Base-by-base conservation (phyloP, 2,113 vertebrate species). In the Fregata magnificens region DNA sequence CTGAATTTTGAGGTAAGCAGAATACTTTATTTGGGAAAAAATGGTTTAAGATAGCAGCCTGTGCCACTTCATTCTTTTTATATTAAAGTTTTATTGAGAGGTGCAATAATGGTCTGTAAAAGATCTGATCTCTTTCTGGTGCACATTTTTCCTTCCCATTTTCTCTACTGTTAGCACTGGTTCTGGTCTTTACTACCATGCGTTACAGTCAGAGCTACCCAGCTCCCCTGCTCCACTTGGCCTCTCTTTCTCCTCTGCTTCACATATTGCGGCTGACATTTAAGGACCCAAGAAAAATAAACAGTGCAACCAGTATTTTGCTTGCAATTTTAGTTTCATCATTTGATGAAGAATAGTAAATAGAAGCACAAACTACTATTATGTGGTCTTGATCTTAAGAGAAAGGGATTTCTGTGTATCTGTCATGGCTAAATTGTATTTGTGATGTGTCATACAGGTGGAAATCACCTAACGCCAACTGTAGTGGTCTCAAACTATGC, bases 351-450 rank as follows among this genome's bases (percentile, higher is more conserved):
- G 69, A 84, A 42, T 29, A 78, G 77, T 82, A 78, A 89, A 91
- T 62, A 70, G 74, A 90, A 86, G 78, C 52, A 79, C 24, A 67
- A 78, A 55, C 50, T 91, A 32, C 65, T 78, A 6, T 70, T 86
- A 45, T 44, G 61, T 67, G 61, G 38, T 50, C 70, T 67, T 74
- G 65, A 20, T 74, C 38, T 47, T 45, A 45, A 45, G 45, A 61
- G 63, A 45, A 86, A 71, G 47, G 36, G 56, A 21, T 91, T 94
- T 69, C 53, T 21, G 26, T 32, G 21, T 32, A 50, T 62, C 16
- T 50, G 34, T 11, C 12, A 7, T 16, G 58, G n/a, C 56, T 50
- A 6, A 45, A 0, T 0, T 63, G 44, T 40, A 3, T 71, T 63
- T 50, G 52, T 59, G 78, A 70, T n/a, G 45, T 66, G 73, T 53